These are phyloP conservation scores for Acanthurus lineatus DNA, from an alignment of 2,797 vertebrate genomes.

Conservation along the genomic window DNA sequence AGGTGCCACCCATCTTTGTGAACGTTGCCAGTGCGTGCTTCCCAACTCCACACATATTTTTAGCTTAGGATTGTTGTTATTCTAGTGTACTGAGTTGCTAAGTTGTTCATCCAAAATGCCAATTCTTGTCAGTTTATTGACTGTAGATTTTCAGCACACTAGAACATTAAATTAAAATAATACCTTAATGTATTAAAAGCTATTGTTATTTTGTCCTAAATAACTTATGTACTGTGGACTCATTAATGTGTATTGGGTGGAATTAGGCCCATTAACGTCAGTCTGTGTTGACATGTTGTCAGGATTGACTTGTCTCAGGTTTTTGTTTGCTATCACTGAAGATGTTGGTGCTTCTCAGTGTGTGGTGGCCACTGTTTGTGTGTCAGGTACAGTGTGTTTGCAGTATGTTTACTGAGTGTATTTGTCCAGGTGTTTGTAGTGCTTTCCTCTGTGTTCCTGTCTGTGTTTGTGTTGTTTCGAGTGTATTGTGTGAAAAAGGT, in stretches of 20 bases:
- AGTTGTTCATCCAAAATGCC: constrained; percentile 40
- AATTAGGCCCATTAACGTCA: constrained; percentile 62
- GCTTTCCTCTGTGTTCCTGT: constrained; percentile 63
- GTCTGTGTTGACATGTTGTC: constrained; percentile 65
- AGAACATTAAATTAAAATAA: background rate
- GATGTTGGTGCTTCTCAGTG: constrained; percentile 63
- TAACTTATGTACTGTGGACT: constrained; percentile 17
- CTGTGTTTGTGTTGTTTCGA: constrained; percentile 58
- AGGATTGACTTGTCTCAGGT: constrained; percentile 64
- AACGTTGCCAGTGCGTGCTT: constrained; percentile 51
- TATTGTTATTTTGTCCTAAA: constrained; percentile 12
- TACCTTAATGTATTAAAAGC: background rate
- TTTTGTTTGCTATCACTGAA: constrained; percentile 64
- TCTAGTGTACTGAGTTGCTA: constrained; percentile 43
- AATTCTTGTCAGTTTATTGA: constrained; percentile 18
- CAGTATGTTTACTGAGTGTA: constrained; percentile 52
- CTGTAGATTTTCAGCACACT: background rate
- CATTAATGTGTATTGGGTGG: constrained; percentile 60
- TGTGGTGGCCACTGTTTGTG: constrained; percentile 64
- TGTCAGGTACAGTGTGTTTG: constrained; percentile 66
- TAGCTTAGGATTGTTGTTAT: constrained; percentile 53
- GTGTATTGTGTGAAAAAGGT: constrained; percentile 36
- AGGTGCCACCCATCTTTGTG: constrained; percentile 72
- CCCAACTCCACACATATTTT: constrained; percentile 66
- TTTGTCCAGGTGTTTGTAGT: constrained; percentile 77